Percentiles rank a stretch among this genome's conserved stretches.
Conservation (phyloP, 2,113 vertebrate species). For the Acrocephalus kingi region DNA sequence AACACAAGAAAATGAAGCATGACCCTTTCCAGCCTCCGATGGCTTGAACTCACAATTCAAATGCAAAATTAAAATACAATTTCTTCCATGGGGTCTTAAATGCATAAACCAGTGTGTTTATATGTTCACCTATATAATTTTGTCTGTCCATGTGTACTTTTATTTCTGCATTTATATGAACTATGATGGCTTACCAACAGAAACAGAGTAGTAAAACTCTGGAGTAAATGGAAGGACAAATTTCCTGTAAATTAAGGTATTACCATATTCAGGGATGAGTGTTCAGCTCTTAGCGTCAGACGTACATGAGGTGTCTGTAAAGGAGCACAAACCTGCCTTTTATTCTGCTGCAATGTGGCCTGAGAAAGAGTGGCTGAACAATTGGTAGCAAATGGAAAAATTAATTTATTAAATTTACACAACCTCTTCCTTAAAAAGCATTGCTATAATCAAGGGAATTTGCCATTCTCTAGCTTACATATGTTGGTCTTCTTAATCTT, state of each 20-base stretch:
- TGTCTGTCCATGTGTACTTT: background rate
- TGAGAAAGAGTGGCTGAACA: background rate
- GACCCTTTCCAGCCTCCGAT: rapidly evolving
- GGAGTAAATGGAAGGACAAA: background rate
- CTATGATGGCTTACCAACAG: background rate
- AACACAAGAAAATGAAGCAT: background rate
- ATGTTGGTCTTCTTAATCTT: background rate
- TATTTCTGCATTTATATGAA: background rate
- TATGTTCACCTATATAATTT: background rate
- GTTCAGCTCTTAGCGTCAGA: background rate
- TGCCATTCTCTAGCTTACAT: background rate
- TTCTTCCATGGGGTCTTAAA: background rate
- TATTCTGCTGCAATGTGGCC: background rate
- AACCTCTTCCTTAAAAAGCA: background rate
- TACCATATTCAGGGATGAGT: background rate
- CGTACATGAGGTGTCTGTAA: background rate
- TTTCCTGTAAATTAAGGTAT: background rate
- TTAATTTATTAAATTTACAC: background rate
- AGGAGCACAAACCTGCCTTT: background rate
- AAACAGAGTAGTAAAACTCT: background rate
- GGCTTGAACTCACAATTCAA: background rate
- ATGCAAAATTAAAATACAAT: background rate
- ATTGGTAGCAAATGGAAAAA: background rate
- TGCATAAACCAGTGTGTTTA: background rate
- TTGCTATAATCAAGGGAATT: background rate